Conservation (phyloP, 2,797 vertebrate genomes). For the Peromyscus aztecus region DNA sequence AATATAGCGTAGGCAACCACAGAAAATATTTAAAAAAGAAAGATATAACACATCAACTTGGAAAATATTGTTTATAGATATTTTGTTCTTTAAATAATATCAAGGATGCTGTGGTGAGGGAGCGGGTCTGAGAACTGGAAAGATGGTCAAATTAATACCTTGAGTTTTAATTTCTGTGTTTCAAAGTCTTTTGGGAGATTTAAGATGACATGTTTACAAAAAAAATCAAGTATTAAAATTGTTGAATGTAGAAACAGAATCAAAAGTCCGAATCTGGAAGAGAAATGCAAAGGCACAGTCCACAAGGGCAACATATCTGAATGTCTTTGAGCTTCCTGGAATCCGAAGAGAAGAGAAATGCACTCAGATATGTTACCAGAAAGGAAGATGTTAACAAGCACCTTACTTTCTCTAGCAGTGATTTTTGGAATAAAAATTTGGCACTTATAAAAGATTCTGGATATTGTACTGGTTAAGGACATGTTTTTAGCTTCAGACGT, state of each 20-base stretch:
- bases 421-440: constrained; percentile 39
- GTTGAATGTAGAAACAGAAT: background rate
- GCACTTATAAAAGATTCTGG: background rate
- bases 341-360: background rate
- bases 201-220: background rate
- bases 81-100: constrained; percentile 9
- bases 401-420: constrained; percentile 35
- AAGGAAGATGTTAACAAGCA: constrained; percentile 9
- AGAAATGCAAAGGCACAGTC: background rate
- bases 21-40: constrained; percentile 42
- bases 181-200: constrained; percentile 14
- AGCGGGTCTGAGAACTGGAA: background rate
- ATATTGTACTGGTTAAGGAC: background rate
- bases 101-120: background rate
- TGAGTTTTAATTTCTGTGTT: background rate
- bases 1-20: constrained; percentile 28
- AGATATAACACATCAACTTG: background rate
- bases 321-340: constrained; percentile 29
- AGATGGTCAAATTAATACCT: background rate
- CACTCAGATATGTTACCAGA: background rate
- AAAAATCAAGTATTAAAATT: constrained; percentile 8
- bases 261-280: constrained; percentile 31
- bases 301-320: background rate
- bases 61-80: constrained; percentile 64
- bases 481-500: background rate